Percentiles rank a stretch among this genome's conserved stretches.
phyloP scores from a whole-genome alignment of 2,797 vertebrate species.

The Ctenosaura bakeri region DNA sequence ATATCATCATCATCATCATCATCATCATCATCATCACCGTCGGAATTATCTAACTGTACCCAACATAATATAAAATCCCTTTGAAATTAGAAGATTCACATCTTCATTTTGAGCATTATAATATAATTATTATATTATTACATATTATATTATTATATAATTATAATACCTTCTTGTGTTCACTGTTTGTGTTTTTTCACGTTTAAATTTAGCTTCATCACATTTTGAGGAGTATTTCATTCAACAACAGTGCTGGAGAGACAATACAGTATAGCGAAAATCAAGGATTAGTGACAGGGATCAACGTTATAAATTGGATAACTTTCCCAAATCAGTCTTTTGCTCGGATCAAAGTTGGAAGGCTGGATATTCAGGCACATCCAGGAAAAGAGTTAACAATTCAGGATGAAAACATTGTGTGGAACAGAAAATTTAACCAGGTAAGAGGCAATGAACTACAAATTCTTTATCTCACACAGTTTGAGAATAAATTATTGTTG shows the following conservation, averaged over 20 bases:
- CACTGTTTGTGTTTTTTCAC: not conserved
- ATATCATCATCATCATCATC: too few relatives aligned
- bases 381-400: not conserved
- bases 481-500: too few relatives aligned
- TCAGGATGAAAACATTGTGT: not conserved
- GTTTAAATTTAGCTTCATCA: not conserved
- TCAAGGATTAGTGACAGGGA: not conserved
- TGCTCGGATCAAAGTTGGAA: constrained; percentile 9
- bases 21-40: too few relatives aligned
- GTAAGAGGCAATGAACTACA: not conserved
- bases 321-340: constrained; percentile 3
- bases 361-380: not conserved
- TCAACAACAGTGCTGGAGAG: constrained; percentile 28
- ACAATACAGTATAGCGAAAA: not conserved
- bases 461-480: too few relatives aligned
- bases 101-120: too few relatives aligned
- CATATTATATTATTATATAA: too few relatives aligned
- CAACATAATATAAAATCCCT: too few relatives aligned
- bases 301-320: constrained; percentile 28
- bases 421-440: constrained; percentile 9
- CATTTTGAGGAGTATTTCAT: constrained; percentile 4
- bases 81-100: too few relatives aligned
- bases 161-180: too few relatives aligned
- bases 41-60: too few relatives aligned
- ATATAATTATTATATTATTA: too few relatives aligned